phyloP scores from a whole-genome alignment of 2,888 invertebrate species.

The Iphiclides podalirius region DNA sequence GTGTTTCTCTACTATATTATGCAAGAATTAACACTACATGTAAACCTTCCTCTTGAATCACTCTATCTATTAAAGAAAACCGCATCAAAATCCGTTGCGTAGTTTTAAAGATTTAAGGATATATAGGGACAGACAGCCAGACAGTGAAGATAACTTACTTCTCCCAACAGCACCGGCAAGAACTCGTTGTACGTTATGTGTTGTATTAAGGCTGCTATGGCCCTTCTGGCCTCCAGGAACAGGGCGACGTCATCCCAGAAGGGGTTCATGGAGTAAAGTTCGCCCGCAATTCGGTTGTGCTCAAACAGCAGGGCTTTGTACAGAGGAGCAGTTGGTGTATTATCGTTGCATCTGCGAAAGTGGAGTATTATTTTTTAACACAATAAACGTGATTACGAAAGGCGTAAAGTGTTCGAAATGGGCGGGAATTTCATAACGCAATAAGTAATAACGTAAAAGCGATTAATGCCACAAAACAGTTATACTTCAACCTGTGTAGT shows the following conservation, averaged over 20 bases:
- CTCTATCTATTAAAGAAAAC: no score
- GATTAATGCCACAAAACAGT: no score
- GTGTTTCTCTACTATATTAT: no score
- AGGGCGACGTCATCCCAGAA: conserved; percentile 90
- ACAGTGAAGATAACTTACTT: conserved; percentile 81
- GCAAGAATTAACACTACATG: no score
- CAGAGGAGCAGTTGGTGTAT: conserved; percentile 84
- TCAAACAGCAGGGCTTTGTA: conserved; percentile 87
- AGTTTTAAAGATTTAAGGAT: no score
- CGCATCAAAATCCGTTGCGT: no score
- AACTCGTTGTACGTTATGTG: conserved; percentile 93
- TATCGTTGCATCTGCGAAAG: conserved; percentile 77
- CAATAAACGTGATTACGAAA: not conserved
- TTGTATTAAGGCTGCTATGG: conserved; percentile 89
- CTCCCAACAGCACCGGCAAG: conserved; percentile 87
- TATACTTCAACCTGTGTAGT: no score
- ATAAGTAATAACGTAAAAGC: no score
- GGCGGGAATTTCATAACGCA: no score
- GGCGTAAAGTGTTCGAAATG: no score
- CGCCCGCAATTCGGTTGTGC: conserved; percentile 89
- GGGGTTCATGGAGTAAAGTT: conserved; percentile 84
- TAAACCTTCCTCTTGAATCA: no score
- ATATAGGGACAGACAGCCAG: no score
- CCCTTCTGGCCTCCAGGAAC: conserved; percentile 87
- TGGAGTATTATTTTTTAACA: not conserved